These are phyloP conservation scores for Manacus vitellinus DNA, from an alignment of 2,113 vertebrate species.

Conservation along the genomic window DNA sequence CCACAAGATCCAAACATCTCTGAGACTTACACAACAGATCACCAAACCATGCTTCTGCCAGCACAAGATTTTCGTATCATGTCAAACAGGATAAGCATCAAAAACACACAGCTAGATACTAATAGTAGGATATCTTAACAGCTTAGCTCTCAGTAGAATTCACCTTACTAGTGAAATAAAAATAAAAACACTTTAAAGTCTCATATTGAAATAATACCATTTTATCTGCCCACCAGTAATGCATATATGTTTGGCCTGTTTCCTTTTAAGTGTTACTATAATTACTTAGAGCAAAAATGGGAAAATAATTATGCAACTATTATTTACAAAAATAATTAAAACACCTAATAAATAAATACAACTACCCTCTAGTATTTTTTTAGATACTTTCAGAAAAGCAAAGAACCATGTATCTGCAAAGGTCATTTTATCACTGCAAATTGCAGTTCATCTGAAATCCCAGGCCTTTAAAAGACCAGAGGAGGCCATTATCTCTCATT, in stretches of 20 bases:
- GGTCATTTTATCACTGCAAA: neutral
- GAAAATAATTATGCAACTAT: neutral
- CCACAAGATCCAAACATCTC: neutral
- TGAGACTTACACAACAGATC: neutral
- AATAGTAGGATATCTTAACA: neutral
- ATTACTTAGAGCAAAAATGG: neutral
- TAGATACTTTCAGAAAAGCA: neutral
- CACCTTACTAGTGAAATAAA: neutral
- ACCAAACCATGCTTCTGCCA: neutral
- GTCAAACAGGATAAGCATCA: neutral
- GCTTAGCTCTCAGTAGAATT: neutral
- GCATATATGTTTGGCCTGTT: neutral
- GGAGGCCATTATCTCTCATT: neutral
- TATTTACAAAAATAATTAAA: neutral
- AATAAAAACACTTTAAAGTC: neutral
- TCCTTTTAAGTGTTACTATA: neutral
- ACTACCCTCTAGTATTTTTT: neutral
- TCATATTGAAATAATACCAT: neutral
- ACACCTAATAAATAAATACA: neutral
- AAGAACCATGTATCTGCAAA: neutral
- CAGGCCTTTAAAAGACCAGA: neutral
- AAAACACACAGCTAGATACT: neutral
- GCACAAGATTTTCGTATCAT: neutral
- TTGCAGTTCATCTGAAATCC: neutral
- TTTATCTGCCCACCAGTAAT: neutral